Evolutionary conservation across 1,140 invertebrate species (phyloP).

Genomic region (Pollicipes pollicipes): DNA sequence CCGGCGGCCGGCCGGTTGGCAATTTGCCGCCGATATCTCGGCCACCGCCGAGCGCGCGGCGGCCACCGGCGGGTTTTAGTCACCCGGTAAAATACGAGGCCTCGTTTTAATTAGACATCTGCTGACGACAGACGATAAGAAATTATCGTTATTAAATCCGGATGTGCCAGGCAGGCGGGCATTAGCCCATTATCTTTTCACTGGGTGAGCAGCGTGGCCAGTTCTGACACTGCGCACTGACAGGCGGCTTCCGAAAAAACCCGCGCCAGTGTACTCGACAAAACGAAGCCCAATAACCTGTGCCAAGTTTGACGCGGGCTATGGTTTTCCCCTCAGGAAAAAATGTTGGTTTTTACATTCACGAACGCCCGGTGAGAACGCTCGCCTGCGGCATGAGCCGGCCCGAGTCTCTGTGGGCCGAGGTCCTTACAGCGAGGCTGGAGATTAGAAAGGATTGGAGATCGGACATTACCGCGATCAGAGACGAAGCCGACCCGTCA

Average conservation of each 20-base stretch:
- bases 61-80: neutral
- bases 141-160: neutral
- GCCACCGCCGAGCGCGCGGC: neutral
- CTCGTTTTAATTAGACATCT: neutral
- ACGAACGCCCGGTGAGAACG: too few relatives aligned
- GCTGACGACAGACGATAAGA: neutral
- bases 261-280: neutral
- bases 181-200: neutral
- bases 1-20: too few relatives aligned
- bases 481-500: neutral
- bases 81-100: neutral
- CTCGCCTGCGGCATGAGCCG: too few relatives aligned
- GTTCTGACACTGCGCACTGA: neutral
- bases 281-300: neutral
- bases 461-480: neutral
- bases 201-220: neutral
- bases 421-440: too few relatives aligned
- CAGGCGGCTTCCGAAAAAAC: neutral
- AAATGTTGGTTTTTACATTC: neutral
- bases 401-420: too few relatives aligned
- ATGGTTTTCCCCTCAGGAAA: neutral
- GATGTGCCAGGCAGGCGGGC: neutral
- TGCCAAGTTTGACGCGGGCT: neutral
- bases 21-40: neutral
- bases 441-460: neutral